A percentile compares a stretch with the other conserved stretches of the same genome.
Evolutionary conservation across 2,797 vertebrate genomes (phyloP).

Genomic region (Melanotaenia nigrans): DNA sequence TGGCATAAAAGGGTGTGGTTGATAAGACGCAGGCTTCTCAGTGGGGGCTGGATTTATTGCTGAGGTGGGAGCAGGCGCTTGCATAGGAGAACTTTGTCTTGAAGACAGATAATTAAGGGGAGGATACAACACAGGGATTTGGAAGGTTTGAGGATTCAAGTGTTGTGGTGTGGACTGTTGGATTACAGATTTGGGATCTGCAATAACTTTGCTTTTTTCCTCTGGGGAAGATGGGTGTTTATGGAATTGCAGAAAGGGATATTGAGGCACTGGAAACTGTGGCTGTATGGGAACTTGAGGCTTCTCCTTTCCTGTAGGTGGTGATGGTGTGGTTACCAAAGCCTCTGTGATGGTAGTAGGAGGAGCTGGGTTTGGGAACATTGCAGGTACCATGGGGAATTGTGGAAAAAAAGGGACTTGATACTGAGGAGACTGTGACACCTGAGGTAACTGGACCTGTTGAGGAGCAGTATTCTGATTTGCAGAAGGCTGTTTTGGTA

Average conservation of each 20-base stretch:
- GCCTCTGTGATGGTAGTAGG: conserved; percentile 14
- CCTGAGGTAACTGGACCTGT: background rate
- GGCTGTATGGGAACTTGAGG: conserved; percentile 13
- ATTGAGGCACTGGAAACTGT: conserved; percentile 22
- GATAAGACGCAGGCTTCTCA: conserved; percentile 11
- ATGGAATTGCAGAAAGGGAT: conserved; percentile 22
- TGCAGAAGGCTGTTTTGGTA: background rate
- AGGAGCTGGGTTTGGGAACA: conserved; percentile 19
- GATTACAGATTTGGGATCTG: conserved; percentile 8
- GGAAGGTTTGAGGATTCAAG: conserved; percentile 18
- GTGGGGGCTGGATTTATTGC: background rate
- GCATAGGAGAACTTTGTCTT: background rate
- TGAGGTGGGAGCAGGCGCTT: background rate
- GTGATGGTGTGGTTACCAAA: conserved; percentile 19
- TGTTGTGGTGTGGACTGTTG: conserved; percentile 12
- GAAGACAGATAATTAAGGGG: conserved; percentile 10
- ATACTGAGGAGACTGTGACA: conserved; percentile 19
- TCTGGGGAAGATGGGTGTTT: conserved; percentile 1
- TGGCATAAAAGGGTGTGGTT: conserved; percentile 35
- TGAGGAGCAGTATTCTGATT: conserved; percentile 9
- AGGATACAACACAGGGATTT: conserved; percentile 34
- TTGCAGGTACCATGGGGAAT: conserved; percentile 34
- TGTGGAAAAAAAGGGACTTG: conserved; percentile 14
- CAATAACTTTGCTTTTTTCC: background rate
- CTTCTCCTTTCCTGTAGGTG: conserved; percentile 3